Evolutionary conservation across 2,888 invertebrate species (phyloP).

Genomic region (Andrena dorsata): DNA sequence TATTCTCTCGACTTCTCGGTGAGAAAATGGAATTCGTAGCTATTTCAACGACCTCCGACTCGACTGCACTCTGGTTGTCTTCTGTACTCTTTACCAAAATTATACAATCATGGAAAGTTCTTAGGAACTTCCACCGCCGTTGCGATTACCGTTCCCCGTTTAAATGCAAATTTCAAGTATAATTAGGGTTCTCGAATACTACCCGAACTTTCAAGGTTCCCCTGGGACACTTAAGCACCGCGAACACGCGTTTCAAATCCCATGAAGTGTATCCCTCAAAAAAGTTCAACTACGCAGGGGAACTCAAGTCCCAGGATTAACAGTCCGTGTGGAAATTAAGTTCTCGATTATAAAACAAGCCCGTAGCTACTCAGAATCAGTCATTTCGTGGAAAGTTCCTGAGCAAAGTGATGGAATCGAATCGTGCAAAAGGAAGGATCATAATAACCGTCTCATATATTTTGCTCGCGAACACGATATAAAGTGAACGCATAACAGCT

Average conservation of each 20-base stretch:
- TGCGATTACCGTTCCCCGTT: constrained; percentile 44
- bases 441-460: constrained; percentile 1
- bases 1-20: constrained; percentile 12
- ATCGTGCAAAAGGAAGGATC: neutral
- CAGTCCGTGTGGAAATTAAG: neutral
- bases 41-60: constrained; percentile 10
- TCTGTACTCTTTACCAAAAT: constrained; percentile 9
- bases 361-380: neutral
- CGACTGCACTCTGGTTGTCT: neutral
- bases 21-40: neutral
- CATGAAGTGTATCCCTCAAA: neutral
- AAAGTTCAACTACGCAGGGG: neutral
- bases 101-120: constrained; percentile 1
- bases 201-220: constrained; percentile 25
- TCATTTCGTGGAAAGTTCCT: neutral
- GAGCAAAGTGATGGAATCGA: neutral
- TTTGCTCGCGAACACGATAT: neutral
- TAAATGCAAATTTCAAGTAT: constrained; percentile 38
- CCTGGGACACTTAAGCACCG: neutral
- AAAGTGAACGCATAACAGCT: neutral
- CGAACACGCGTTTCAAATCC: neutral
- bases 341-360: neutral
- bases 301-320: neutral
- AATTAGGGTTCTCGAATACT: constrained; percentile 20
- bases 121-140: constrained; percentile 6